phyloP scores from a whole-genome alignment of 2,888 invertebrate species.

The Ochropleura plecta region DNA sequence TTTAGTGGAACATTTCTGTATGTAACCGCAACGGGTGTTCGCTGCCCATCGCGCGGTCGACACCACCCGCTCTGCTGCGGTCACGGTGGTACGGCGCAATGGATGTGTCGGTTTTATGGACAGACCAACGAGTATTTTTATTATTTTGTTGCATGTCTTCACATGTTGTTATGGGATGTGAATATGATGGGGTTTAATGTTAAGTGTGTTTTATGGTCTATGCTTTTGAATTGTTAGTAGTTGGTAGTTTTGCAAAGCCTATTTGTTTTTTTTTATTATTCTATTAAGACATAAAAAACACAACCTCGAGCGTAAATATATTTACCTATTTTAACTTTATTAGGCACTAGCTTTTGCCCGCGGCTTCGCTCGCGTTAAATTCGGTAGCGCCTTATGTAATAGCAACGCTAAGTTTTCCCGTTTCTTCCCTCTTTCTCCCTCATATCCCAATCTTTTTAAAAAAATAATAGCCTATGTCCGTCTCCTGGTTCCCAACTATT shows the following conservation, averaged over 20 bases:
- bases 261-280: background rate
- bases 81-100: slow-evolving; percentile 53
- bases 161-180: slow-evolving; percentile 49
- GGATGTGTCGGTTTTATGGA: slow-evolving; percentile 61
- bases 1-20: slow-evolving; percentile 62
- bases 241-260: slow-evolving; percentile 12
- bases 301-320: too few relatives aligned
- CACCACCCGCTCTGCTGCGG: slow-evolving; percentile 54
- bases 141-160: slow-evolving; percentile 53
- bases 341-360: too few relatives aligned
- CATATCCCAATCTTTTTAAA: too few relatives aligned
- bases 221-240: background rate
- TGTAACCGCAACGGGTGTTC: slow-evolving; percentile 66
- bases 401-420: too few relatives aligned
- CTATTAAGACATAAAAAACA: background rate
- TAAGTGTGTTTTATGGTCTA: slow-evolving; percentile 29
- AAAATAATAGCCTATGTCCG: too few relatives aligned
- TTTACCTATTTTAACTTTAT: background rate
- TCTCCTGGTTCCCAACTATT: too few relatives aligned
- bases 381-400: too few relatives aligned
- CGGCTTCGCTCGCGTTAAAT: too few relatives aligned
- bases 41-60: slow-evolving; percentile 61
- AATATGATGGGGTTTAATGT: slow-evolving; percentile 38
- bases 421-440: too few relatives aligned
- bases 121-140: slow-evolving; percentile 48